phyloP scores from a whole-genome alignment of 2,797 vertebrate species.

The Protonibea diacanthus region DNA sequence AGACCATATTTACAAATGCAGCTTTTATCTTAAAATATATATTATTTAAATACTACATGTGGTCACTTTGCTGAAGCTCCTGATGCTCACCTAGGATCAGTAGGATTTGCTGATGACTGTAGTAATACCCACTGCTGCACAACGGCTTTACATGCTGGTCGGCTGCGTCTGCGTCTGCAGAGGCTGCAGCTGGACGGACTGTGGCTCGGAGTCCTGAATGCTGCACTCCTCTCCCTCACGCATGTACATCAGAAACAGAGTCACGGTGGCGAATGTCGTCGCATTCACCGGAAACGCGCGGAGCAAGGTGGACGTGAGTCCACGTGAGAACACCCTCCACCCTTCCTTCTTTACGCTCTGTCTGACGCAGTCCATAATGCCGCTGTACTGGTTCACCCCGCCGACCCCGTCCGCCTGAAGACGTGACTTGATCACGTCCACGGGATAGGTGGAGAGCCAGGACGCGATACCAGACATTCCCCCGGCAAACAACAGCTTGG shows the following conservation, averaged over 20 bases:
- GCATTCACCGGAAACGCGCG: constrained; percentile 97
- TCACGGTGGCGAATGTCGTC: constrained; percentile 96
- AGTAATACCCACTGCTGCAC: constrained; percentile 12
- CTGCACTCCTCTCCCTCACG: constrained; percentile 84
- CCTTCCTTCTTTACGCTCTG: constrained; percentile 94
- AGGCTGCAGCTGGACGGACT: constrained; percentile 86
- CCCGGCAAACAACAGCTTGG: constrained; percentile 94
- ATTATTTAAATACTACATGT: constrained; percentile 70
- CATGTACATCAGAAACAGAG: constrained; percentile 93
- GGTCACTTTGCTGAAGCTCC: constrained; percentile 46
- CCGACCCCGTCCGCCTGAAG: constrained; percentile 95
- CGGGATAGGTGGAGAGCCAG: constrained; percentile 96
- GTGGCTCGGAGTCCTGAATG: constrained; percentile 85
- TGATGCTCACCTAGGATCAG: constrained; percentile 36
- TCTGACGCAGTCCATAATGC: constrained; percentile 92
- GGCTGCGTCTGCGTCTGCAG: constrained; percentile 80
- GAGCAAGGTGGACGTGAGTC: constrained; percentile 95
- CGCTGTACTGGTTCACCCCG: constrained; percentile 87
- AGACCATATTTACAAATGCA: constrained; percentile 75
- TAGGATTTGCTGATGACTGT: constrained; percentile 15
- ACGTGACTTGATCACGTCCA: constrained; percentile 98
- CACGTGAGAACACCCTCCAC: constrained; percentile 92
- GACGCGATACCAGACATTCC: constrained; percentile 95
- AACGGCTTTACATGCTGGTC: constrained; percentile 67
- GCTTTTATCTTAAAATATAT: constrained; percentile 70